These are phyloP conservation scores for Plestiodon gilberti DNA, from an alignment of 2,113 vertebrate genomes.

Conservation along the genomic window DNA sequence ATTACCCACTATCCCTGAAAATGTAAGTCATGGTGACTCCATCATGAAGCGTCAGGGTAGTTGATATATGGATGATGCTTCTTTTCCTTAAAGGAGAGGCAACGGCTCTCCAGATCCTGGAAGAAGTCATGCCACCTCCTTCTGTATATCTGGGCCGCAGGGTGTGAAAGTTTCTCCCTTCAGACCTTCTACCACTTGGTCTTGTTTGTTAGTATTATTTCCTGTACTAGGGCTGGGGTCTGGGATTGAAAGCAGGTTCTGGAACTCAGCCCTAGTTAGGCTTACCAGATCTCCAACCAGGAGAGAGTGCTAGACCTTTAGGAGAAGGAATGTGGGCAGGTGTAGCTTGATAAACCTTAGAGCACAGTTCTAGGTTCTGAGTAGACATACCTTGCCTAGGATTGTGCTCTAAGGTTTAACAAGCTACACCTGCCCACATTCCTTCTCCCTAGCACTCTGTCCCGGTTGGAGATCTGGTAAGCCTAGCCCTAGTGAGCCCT, in stretches of 20 bases:
- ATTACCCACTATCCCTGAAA: slow-evolving; percentile 91
- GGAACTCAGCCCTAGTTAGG: neutral
- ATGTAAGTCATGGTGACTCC: slow-evolving; percentile 74
- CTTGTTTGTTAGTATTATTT: neutral
- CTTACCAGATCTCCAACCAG: too few species aligned
- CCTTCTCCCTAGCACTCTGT: too few species aligned
- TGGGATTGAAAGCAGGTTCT: neutral
- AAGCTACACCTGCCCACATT: too few species aligned
- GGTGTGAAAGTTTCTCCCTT: neutral
- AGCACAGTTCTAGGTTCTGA: too few species aligned
- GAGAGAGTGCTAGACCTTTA: too few species aligned
- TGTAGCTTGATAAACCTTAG: too few species aligned
- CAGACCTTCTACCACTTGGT: neutral
- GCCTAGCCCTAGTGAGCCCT: neutral
- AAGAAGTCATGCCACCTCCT: neutral
- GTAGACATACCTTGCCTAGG: too few species aligned
- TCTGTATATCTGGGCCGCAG: too few species aligned
- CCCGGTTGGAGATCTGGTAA: too few species aligned
- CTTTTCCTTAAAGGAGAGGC: neutral
- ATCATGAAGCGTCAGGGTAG: neutral
- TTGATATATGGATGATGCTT: neutral
- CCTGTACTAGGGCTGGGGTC: neutral
- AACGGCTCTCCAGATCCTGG: neutral
- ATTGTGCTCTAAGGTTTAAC: too few species aligned
- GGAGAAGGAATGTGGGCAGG: too few species aligned